Evolutionary conservation across 1,140 invertebrate species (phyloP).

Genomic region (Caenorhabditis tropicalis): DNA sequence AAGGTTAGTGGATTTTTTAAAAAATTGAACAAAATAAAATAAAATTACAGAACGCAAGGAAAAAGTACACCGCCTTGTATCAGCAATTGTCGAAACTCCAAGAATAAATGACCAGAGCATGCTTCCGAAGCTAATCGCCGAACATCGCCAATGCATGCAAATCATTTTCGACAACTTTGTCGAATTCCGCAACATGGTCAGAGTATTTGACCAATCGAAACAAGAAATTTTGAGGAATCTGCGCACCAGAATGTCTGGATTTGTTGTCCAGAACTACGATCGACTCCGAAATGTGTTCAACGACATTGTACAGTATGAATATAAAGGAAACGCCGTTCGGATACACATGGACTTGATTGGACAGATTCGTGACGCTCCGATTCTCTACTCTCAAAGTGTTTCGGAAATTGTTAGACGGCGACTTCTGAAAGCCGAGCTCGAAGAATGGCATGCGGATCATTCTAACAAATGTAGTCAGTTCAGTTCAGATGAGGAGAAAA

Average conservation of each 20-base stretch:
- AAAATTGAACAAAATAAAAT: not conserved
- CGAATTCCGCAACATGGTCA: not conserved
- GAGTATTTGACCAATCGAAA: slow-evolving; percentile 23
- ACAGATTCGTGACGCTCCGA: not conserved
- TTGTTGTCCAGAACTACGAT: not conserved
- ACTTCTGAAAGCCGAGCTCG: not conserved
- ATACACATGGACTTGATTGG: slow-evolving; percentile 31
- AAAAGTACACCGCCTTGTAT: not conserved
- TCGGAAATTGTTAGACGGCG: slow-evolving; percentile 5
- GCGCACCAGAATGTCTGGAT: slow-evolving; percentile 26
- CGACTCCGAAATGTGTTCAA: not conserved
- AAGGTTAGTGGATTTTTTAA: not conserved
- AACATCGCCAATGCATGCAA: not conserved
- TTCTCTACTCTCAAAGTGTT: slow-evolving; percentile 3
- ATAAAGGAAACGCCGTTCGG: slow-evolving; percentile 8
- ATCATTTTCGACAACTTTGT: not conserved
- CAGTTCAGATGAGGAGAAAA: slow-evolving; percentile 3
- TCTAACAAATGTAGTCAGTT: not conserved
- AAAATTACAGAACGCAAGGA: not conserved
- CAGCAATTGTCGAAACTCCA: not conserved
- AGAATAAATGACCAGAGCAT: slow-evolving; percentile 16
- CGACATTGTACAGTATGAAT: slow-evolving; percentile 17
- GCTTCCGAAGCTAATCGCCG: not conserved
- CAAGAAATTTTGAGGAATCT: slow-evolving; percentile 8
- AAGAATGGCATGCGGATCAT: slow-evolving; percentile 10